Percentiles rank a stretch among this genome's conserved stretches.
phyloP scores from a whole-genome alignment of 64 coral and sea anemone genomes.

The Stichodactyla mertensii region DNA sequence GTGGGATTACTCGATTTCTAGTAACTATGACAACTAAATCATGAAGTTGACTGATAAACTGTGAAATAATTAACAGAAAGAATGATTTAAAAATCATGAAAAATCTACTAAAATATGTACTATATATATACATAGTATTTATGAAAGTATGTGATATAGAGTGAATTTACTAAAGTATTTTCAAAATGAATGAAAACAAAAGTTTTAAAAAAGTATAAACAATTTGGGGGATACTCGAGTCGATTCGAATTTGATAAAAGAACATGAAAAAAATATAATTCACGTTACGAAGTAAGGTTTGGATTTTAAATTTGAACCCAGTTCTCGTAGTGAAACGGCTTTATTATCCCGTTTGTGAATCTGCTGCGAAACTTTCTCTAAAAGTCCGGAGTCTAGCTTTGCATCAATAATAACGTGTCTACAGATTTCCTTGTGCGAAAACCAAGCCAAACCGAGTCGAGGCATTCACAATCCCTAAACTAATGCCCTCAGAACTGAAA shows the following conservation, averaged over 20 bases:
- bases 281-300: too few species aligned
- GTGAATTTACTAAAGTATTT: conserved; percentile 8
- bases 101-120: background rate
- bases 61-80: background rate
- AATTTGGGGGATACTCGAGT: background rate
- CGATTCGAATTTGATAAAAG: too few species aligned
- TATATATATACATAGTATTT: conserved; percentile 12
- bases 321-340: too few species aligned
- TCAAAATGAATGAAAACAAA: conserved; percentile 11
- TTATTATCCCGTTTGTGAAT: too few species aligned
- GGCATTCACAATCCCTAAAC: background rate
- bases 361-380: too few species aligned
- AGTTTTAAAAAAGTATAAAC: background rate
- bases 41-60: background rate
- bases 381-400: too few species aligned
- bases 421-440: background rate
- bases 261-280: too few species aligned
- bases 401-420: too few species aligned
- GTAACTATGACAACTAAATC: background rate
- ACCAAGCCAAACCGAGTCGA: background rate
- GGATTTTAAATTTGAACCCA: too few species aligned
- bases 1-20: background rate
- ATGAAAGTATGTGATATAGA: background rate
- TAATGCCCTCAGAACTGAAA: background rate
- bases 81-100: background rate